Conservation (phyloP, 2,797 vertebrate genomes). For the Gymnoscopelus braueri region DNA sequence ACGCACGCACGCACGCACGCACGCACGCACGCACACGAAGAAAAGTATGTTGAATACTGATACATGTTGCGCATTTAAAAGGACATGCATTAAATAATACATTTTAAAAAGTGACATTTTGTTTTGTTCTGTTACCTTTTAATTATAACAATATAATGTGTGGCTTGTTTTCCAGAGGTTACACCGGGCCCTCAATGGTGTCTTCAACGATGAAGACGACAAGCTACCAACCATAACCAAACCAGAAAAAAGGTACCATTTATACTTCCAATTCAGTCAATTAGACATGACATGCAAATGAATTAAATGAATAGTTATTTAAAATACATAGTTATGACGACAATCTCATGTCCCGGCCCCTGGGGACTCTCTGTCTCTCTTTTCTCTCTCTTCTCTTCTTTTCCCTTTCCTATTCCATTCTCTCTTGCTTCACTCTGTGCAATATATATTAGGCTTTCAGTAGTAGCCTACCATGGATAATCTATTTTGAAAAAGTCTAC, state of each 20-base stretch:
- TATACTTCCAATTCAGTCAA: constrained; percentile 1
- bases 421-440: background rate
- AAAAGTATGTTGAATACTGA: too few relatives aligned
- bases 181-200: constrained; percentile 93
- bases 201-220: constrained; percentile 91
- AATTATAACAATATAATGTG: too few relatives aligned
- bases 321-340: too few relatives aligned
- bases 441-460: background rate
- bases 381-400: background rate
- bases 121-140: background rate
- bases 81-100: background rate
- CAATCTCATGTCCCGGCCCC: too few relatives aligned
- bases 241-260: constrained; percentile 89
- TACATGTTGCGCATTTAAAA: background rate
- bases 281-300: background rate
- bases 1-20: background rate
- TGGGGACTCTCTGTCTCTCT: background rate
- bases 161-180: constrained; percentile 87
- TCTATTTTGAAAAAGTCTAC: too few relatives aligned
- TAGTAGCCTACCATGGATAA: too few relatives aligned
- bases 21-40: background rate
- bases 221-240: constrained; percentile 87
- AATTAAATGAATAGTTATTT: too few relatives aligned
- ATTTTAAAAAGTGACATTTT: background rate
- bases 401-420: background rate